Evolutionary conservation across 2,113 vertebrate genomes (phyloP).

Genomic region (Cnemophilus loriae): DNA sequence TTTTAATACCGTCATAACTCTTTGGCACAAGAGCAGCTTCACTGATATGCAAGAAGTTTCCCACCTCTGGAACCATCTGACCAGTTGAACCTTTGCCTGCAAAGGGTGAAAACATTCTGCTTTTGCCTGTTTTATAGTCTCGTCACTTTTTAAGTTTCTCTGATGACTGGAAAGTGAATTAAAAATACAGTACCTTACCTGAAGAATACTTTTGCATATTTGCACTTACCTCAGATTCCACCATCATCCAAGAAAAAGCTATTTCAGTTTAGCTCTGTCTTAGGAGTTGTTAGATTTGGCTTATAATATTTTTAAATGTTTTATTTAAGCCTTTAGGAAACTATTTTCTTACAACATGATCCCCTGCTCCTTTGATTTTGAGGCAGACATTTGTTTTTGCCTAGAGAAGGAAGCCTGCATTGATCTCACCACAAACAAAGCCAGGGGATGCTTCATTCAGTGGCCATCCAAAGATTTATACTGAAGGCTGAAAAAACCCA

Average conservation of each 20-base stretch:
- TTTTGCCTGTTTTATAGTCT: background rate
- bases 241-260: background rate
- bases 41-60: background rate
- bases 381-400: background rate
- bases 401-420: background rate
- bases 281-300: background rate
- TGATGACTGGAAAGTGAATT: background rate
- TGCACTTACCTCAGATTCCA: slow-evolving; percentile 30
- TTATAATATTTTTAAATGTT: background rate
- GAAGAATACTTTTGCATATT: background rate
- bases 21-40: background rate
- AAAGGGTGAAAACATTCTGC: background rate
- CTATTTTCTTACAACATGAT: background rate
- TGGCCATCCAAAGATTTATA: background rate
- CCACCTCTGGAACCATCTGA: background rate
- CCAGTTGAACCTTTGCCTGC: background rate
- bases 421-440: slow-evolving; percentile 19
- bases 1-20: background rate
- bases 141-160: background rate
- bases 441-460: background rate
- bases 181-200: background rate
- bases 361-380: background rate
- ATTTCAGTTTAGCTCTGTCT: background rate
- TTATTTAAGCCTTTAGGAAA: background rate
- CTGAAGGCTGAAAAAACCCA: background rate